phyloP scores from a whole-genome alignment of 2,888 invertebrate genomes.

The Hyalella azteca region DNA sequence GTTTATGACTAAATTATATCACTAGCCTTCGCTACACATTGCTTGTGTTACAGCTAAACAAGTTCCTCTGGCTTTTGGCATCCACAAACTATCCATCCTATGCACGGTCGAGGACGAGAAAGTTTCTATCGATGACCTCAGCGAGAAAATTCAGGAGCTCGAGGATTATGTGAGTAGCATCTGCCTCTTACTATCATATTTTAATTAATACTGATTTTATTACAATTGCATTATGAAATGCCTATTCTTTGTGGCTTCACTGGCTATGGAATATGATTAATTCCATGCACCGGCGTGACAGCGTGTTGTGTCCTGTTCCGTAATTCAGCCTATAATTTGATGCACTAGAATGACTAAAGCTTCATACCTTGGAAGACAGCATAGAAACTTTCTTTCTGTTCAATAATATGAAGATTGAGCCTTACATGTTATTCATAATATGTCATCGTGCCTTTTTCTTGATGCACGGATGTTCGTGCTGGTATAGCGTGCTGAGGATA shows the following conservation, averaged over 20 bases:
- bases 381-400: too few relatives aligned
- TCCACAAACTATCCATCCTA: conserved; percentile 92
- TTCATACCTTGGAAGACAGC: too few relatives aligned
- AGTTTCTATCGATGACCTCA: conserved; percentile 85
- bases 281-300: not conserved
- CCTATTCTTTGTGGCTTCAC: not conserved
- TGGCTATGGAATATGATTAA: not conserved
- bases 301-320: not conserved
- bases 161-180: conserved; percentile 70
- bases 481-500: too few relatives aligned
- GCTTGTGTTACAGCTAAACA: conserved; percentile 62
- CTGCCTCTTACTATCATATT: not conserved
- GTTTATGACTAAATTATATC: too few relatives aligned
- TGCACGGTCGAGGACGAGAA: conserved; percentile 97
- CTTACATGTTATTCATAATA: too few relatives aligned
- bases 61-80: conserved; percentile 93
- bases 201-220: not conserved
- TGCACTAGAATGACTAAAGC: too few relatives aligned
- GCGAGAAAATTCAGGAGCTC: conserved; percentile 86
- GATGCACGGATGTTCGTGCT: too few relatives aligned
- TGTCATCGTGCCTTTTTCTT: too few relatives aligned
- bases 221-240: not conserved
- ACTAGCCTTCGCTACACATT: too few relatives aligned
- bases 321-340: too few relatives aligned
- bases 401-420: too few relatives aligned